These are phyloP conservation scores for Premnoplex brunnescens DNA, from an alignment of 2,797 vertebrate species.

Conservation along the genomic window DNA sequence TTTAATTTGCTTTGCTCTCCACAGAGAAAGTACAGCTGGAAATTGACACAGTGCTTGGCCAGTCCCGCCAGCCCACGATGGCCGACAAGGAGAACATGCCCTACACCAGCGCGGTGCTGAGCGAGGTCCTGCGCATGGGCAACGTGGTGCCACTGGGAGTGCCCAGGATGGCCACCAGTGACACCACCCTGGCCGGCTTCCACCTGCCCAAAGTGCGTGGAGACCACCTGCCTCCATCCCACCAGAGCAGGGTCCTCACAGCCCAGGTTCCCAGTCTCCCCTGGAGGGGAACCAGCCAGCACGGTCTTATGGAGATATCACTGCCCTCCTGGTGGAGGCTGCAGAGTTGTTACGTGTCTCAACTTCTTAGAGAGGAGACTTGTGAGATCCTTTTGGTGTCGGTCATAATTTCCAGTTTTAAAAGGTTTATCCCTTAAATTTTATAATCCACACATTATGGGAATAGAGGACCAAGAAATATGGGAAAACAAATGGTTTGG, in stretches of 20 bases:
- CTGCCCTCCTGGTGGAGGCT: background rate
- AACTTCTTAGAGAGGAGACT: background rate
- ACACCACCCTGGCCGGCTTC: constrained; percentile 79
- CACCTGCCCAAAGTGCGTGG: constrained; percentile 82
- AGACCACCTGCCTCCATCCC: background rate
- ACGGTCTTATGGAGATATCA: background rate
- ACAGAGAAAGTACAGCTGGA: constrained; percentile 86
- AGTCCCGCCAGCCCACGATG: constrained; percentile 69
- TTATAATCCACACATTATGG: background rate
- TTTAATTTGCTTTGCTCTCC: background rate
- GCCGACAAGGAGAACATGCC: constrained; percentile 80
- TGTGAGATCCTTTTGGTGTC: background rate
- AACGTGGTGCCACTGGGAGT: constrained; percentile 83
- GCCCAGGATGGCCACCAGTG: constrained; percentile 73
- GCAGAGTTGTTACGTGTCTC: background rate
- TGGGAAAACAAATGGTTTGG: background rate
- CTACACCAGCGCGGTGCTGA: constrained; percentile 85
- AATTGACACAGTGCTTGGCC: constrained; percentile 82
- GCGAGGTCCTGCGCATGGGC: constrained; percentile 85
- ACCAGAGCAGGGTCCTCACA: fast-evolving
- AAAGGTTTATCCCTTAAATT: background rate
- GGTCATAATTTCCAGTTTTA: background rate
- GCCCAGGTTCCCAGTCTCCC: background rate
- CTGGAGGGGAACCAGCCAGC: background rate
- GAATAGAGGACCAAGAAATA: background rate